Base-by-base conservation (phyloP, 2,888 invertebrate species). In the Mythimna impura region DNA sequence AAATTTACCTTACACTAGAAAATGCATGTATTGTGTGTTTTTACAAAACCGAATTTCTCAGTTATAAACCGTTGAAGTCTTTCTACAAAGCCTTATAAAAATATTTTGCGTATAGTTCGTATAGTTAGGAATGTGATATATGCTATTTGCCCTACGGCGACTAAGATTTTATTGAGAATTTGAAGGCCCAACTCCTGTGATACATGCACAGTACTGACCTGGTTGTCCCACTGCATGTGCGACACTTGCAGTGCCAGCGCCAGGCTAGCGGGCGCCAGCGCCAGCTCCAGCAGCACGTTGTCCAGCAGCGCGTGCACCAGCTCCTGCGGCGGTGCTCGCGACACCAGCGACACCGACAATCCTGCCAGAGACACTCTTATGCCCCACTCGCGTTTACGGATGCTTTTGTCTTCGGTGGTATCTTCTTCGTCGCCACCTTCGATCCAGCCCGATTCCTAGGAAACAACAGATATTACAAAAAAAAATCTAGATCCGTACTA, bases 201-300 rank as follows among this genome's bases (percentile, higher is more conserved):
- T 7, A 50, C 50, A 20, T 12, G 25, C 12, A 25, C 30, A 14
- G 57, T 34, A 40, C 22, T 20, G 17, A 96, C 96, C 96, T 98
- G 98, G 94, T 99, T 99, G 94, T 99, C 98, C 89, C 98, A 97
- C 97, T 99, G 99, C 89, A 99, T 97, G 90, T 98, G 97, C 73
- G 97, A 96, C 25, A 99, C 97, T 87, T 97, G 97, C 68, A 98
- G 96, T 89, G 98, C 98, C 43, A 98, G 92, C 40, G 91, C 97
- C 96, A 79, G 95, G 95, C 76, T 76, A 65, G 72, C 68, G 58
- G 80, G 76, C 63, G 76, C 83, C 89, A 65, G 97, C n/a, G 97
- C 93, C 54, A 97, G 93, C 86, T 97, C 97, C 36, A 97, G 95
- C 47, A 96, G 94, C 78, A 98, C 97, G 78, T 97, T 97, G 63